These are phyloP conservation scores for Rhagoletis zephyria DNA, from an alignment of 1,140 invertebrate genomes.

Conservation along the genomic window DNA sequence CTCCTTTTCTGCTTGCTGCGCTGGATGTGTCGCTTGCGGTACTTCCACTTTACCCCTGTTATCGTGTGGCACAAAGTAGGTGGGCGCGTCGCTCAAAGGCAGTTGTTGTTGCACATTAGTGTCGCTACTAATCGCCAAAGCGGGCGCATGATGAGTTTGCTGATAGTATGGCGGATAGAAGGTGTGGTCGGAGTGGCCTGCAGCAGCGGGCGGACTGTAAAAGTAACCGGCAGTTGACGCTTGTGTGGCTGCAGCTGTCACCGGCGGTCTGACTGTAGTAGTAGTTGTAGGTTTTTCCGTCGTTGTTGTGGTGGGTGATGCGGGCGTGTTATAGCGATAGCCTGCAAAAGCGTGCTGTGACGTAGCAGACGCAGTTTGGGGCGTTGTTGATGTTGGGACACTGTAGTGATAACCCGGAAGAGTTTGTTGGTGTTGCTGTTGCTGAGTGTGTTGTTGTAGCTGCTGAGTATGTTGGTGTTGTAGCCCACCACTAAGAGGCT, in stretches of 20 bases:
- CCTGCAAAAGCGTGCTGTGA: background rate
- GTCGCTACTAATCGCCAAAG: background rate
- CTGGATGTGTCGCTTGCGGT: background rate
- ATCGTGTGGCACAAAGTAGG: background rate
- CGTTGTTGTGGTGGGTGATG: background rate
- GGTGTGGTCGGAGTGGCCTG: background rate
- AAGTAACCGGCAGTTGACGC: background rate
- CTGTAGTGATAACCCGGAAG: conserved; percentile 24
- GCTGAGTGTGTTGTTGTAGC: background rate
- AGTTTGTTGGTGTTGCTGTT: background rate
- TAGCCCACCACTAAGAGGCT: too few species aligned
- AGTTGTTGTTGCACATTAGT: background rate
- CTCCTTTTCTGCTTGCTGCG: background rate
- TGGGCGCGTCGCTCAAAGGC: background rate
- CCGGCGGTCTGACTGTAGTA: background rate
- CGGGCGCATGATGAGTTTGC: background rate
- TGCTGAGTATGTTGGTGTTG: background rate
- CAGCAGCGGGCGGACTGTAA: background rate
- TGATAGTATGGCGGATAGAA: background rate
- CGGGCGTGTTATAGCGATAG: background rate
- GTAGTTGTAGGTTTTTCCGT: background rate
- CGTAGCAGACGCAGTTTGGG: background rate
- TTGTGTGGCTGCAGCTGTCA: background rate
- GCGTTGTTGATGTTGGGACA: background rate
- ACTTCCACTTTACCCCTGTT: background rate